Conservation (phyloP, 2,797 vertebrate genomes). For the Myotis daubentonii region DNA sequence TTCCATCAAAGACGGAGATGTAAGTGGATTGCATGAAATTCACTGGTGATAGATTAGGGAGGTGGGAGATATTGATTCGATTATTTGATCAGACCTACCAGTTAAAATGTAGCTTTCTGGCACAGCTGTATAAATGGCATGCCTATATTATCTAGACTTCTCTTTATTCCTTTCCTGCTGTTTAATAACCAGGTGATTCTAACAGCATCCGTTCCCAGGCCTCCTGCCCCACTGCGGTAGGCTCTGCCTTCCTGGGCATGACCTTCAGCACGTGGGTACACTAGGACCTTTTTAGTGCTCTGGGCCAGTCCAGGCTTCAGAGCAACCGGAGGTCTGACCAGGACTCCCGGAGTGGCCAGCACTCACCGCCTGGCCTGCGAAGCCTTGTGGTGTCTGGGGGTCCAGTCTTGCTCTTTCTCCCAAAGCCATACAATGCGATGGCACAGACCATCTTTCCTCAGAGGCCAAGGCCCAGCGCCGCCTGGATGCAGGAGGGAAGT, state of each 20-base stretch:
- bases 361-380: background rate
- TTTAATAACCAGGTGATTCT: too few relatives aligned
- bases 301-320: background rate
- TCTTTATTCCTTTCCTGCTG: too few relatives aligned
- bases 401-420: background rate
- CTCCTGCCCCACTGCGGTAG: background rate
- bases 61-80: too few relatives aligned
- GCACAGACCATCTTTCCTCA: background rate
- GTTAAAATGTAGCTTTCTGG: background rate
- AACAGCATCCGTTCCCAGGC: background rate
- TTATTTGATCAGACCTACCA: too few relatives aligned
- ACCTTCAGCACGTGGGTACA: background rate
- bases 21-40: too few relatives aligned
- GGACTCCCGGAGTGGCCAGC: background rate
- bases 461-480: background rate
- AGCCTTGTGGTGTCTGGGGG: background rate
- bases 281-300: background rate
- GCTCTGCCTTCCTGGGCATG: background rate
- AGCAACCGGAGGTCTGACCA: background rate
- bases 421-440: background rate
- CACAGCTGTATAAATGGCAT: background rate
- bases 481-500: background rate
- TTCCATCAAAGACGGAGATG: too few relatives aligned
- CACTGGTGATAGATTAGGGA: too few relatives aligned
- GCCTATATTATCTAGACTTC: too few relatives aligned